Evolutionary conservation across 2,113 vertebrate genomes (phyloP).

Genomic region (Capreolus pygargus): DNA sequence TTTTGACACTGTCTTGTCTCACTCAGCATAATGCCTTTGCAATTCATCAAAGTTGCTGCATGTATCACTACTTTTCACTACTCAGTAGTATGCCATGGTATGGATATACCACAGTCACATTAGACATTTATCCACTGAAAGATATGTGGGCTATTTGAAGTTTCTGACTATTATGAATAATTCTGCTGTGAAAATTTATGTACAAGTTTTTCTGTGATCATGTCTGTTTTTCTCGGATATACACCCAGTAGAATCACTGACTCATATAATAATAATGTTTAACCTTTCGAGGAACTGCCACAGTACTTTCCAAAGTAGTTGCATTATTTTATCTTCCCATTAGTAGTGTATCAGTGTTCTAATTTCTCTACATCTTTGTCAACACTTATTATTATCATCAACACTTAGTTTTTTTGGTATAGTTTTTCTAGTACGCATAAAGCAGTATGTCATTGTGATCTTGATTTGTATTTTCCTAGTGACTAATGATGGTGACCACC

Average conservation of each 20-base stretch:
- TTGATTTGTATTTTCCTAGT: background rate
- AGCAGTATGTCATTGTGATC: background rate
- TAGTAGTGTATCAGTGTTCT: background rate
- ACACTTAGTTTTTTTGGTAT: background rate
- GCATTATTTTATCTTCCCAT: background rate
- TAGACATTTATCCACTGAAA: background rate
- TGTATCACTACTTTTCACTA: background rate
- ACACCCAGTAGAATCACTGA: background rate
- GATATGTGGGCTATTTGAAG: background rate
- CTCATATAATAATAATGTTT: background rate
- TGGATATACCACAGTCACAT: background rate
- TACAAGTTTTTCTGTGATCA: background rate
- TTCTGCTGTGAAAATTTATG: background rate
- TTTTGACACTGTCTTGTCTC: background rate
- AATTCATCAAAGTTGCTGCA: background rate
- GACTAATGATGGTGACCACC: background rate
- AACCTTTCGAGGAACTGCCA: background rate
- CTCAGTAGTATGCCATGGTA: background rate
- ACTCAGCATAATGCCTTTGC: background rate
- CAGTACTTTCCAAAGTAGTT: background rate
- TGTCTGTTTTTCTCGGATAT: background rate
- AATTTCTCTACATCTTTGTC: background rate
- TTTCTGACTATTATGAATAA: background rate
- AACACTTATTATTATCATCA: background rate
- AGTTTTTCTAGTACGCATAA: background rate